Evolutionary conservation across 2,113 vertebrate genomes (phyloP).

Genomic region (Dromiciops gliroides): DNA sequence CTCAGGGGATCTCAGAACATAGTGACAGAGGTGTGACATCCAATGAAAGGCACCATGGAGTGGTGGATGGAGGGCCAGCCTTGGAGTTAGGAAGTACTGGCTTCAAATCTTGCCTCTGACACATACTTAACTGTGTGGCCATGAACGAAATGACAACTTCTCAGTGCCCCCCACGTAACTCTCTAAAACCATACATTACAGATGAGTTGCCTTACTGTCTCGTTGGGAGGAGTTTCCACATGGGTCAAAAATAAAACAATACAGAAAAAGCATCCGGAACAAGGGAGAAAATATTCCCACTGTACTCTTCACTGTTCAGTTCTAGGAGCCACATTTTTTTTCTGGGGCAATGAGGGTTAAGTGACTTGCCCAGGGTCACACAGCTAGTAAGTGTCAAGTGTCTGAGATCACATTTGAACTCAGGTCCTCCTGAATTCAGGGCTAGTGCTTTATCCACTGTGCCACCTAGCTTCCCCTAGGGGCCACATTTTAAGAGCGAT

Average conservation of each 20-base stretch:
- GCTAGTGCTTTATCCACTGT: no score
- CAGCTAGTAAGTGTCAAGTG: no score
- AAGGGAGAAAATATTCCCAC: background rate
- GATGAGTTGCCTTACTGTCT: background rate
- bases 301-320: background rate
- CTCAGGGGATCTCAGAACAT: background rate
- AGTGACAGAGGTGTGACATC: background rate
- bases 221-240: background rate
- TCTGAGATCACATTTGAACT: no score
- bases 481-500: background rate
- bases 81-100: background rate
- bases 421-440: no score
- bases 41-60: background rate
- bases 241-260: background rate
- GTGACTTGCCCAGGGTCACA: no score
- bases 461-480: no score
- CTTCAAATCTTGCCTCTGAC: background rate
- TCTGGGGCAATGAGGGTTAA: no score
- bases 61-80: background rate
- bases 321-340: background rate
- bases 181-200: background rate
- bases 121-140: background rate
- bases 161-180: background rate
- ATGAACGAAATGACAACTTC: background rate
- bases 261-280: background rate